Evolutionary conservation across 1,140 invertebrate species (phyloP), one percentile per base, ranked within the genome.

Genomic region (Drosophila nikananu): DNA sequence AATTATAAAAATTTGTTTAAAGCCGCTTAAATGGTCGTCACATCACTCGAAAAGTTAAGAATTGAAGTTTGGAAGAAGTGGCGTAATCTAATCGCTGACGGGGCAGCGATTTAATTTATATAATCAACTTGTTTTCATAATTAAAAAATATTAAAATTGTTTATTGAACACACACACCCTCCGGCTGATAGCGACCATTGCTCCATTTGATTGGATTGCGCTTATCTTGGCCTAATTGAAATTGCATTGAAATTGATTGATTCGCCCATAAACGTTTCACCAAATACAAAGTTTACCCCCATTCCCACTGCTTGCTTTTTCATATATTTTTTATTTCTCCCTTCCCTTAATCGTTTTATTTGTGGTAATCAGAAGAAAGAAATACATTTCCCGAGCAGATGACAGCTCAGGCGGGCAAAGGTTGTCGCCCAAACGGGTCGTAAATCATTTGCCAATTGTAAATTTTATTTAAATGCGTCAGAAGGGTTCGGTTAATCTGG

Each of bases 101-200:
- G 58, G 66, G 76, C 87, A 62, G 81, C 89, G 89, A 91, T 91
- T 91, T 91, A 86, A 91, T 91, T 92, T 91, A 91, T 91, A 91
- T 90, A 92, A 91, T 91, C 82, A 92, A 76, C 74, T 71, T 91
- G 89, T 91, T 91, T 91, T 90, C 80, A 78, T 91, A 91, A 91
- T 91, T 91, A 90, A 90, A 91, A 91, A 86, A 86, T 91, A 91
- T 91, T 91, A 89, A 91, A 91, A 81, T 91, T 84, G 81, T 91
- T 84, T 86, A 90, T 91, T 80, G 72, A 76, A 72, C 63, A 76
- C 61, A 79, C 78, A 42, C 74, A 77, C 63, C 41, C 21, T 55
- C 39, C 35, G n/a, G 17, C 74, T 49, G 75, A 70, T 77, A 70
- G 63, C 52, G 44, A 23, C 58, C 27, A 51, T 80, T 49, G 76